Percentiles rank a stretch among this genome's conserved stretches.
Evolutionary conservation across 2,113 vertebrate species (phyloP).

Genomic region (Brachyhypopomus gauderio): DNA sequence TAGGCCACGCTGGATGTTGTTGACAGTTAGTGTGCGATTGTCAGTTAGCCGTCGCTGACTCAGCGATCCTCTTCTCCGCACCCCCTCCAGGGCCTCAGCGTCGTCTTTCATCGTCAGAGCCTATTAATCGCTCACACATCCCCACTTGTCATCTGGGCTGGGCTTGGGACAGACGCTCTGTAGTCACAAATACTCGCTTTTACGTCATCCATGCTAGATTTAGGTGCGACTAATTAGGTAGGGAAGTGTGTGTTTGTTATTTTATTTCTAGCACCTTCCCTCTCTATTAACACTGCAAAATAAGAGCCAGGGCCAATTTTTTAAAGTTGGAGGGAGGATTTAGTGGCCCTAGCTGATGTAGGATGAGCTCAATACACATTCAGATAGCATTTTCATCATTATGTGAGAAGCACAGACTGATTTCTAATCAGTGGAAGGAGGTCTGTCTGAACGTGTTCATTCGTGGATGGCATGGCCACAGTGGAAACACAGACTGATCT

Average conservation of each 20-base stretch:
- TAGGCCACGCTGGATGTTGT: not conserved
- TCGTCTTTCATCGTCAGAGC: slow-evolving; percentile 14
- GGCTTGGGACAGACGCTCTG: not conserved
- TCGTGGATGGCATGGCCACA: not conserved
- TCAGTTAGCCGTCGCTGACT: slow-evolving; percentile 7
- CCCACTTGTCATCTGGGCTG: slow-evolving; percentile 9
- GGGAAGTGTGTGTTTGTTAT: slow-evolving; percentile 21
- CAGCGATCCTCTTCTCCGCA: slow-evolving; percentile 7
- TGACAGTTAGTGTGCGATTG: slow-evolving; percentile 7
- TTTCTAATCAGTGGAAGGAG: not conserved
- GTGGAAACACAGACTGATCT: not conserved
- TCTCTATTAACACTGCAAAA: slow-evolving; percentile 22
- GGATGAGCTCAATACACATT: too few relatives aligned
- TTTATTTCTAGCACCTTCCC: not conserved
- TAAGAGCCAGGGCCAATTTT: not conserved
- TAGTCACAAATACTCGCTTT: not conserved
- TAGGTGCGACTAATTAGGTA: not conserved
- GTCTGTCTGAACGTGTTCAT: not conserved
- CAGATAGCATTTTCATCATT: too few relatives aligned
- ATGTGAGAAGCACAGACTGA: too few relatives aligned
- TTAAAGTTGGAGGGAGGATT: not conserved
- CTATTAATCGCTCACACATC: slow-evolving; percentile 14
- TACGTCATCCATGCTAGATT: slow-evolving; percentile 13
- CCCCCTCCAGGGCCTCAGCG: slow-evolving; percentile 6
- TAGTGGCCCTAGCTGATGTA: not conserved